Conservation (phyloP, 2,888 invertebrate genomes). For the Phortica okadai region DNA sequence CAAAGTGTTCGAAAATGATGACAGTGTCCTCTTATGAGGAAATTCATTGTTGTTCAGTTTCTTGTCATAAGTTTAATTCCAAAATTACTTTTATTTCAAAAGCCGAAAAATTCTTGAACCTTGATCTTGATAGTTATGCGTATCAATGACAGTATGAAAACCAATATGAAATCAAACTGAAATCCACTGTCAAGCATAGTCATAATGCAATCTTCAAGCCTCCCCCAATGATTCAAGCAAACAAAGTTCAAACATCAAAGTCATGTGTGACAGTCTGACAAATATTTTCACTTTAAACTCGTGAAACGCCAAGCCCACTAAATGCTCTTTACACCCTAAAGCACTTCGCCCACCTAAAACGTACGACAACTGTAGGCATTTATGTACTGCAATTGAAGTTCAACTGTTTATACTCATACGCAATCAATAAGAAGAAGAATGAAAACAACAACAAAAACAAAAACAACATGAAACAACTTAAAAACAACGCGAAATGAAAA, state of each 20-base stretch:
- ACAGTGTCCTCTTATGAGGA: too few relatives aligned
- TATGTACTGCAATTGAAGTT: slow-evolving; percentile 32
- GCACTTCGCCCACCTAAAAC: background rate
- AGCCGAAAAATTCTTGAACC: too few relatives aligned
- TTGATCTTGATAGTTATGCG: too few relatives aligned
- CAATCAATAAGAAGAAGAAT: background rate
- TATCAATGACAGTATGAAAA: too few relatives aligned
- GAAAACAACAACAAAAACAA: slow-evolving; percentile 33
- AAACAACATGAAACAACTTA: slow-evolving; percentile 27
- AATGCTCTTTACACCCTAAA: background rate
- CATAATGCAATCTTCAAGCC: too few relatives aligned
- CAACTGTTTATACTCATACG: slow-evolving; percentile 57
- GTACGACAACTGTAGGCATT: background rate
- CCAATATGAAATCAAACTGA: too few relatives aligned
- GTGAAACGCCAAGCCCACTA: background rate
- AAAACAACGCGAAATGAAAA: slow-evolving; percentile 27
- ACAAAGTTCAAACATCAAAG: slow-evolving; percentile 27
- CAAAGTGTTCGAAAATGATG: too few relatives aligned
- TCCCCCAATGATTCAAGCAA: too few relatives aligned
- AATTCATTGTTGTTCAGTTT: too few relatives aligned
- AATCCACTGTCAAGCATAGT: too few relatives aligned
- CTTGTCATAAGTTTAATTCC: too few relatives aligned
- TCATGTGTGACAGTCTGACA: slow-evolving; percentile 14
- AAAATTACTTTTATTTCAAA: too few relatives aligned
- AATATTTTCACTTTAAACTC: slow-evolving; percentile 52